Conservation (phyloP, 2,113 vertebrate species). For the Periophthalmodon schlosseri region DNA sequence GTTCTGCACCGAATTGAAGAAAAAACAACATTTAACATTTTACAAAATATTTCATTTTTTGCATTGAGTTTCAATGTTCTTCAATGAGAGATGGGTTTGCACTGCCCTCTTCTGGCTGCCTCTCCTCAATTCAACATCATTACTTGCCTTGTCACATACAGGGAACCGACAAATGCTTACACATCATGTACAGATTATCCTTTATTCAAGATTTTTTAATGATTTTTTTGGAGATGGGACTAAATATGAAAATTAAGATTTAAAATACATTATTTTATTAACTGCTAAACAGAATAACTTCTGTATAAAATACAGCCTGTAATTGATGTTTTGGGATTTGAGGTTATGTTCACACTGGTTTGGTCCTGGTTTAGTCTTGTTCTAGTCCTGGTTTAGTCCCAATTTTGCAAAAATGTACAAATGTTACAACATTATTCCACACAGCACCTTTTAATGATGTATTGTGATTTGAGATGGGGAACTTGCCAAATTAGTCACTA, state of each 20-base stretch:
- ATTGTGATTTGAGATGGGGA: no score
- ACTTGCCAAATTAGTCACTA: no score
- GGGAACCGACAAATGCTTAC: background rate
- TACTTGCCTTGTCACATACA: constrained; percentile 18
- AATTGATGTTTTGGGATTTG: no score
- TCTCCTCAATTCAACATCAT: constrained; percentile 2
- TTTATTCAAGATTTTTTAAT: background rate
- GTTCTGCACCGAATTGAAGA: background rate
- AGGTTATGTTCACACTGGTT: background rate
- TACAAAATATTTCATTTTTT: background rate
- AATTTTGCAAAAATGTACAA: no score
- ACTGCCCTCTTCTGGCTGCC: constrained; percentile 22
- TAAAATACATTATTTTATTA: no score
- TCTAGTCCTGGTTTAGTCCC: background rate
- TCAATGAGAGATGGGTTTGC: constrained; percentile 15
- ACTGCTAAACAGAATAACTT: no score
- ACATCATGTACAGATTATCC: background rate
- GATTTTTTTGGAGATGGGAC: background rate
- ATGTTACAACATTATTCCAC: no score
- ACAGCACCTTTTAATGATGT: no score
- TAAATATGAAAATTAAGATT: no score
- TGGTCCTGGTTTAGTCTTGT: background rate
- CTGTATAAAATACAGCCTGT: no score
- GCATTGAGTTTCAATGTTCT: background rate
- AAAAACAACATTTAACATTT: background rate